A percentile compares a stretch with the other conserved stretches of the same genome.
Evolutionary conservation across 2,888 invertebrate genomes (phyloP).

Genomic region (Eupithecia pulchellata): DNA sequence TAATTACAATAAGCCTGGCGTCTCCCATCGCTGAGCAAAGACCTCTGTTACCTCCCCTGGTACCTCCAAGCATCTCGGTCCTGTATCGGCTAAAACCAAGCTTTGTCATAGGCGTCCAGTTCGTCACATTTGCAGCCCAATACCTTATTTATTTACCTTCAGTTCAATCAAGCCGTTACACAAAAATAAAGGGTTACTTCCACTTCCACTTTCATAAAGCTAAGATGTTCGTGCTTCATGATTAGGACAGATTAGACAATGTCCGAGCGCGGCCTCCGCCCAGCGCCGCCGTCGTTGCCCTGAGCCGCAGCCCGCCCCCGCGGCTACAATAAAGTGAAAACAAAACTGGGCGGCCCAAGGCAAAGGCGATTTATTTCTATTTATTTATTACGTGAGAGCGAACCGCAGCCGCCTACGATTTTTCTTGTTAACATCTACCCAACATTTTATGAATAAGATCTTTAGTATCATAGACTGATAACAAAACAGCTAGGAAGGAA

Average conservation of each 20-base stretch:
- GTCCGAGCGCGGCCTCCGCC: not conserved
- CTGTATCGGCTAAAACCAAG: too few species aligned
- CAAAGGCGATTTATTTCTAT: not conserved
- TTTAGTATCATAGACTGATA: too few species aligned
- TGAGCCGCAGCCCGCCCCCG: not conserved
- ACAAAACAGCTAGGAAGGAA: too few species aligned
- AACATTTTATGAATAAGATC: too few species aligned
- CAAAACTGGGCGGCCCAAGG: constrained; percentile 22
- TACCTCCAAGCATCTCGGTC: too few species aligned
- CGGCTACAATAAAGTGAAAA: constrained; percentile 28
- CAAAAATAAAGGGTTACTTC: not conserved
- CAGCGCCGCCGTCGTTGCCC: not conserved
- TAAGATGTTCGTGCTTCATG: not conserved
- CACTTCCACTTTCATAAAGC: not conserved
- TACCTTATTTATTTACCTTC: not conserved
- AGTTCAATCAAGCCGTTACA: not conserved
- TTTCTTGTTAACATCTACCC: too few species aligned
- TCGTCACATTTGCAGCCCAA: not conserved
- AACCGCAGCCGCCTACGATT: too few species aligned
- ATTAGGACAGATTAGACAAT: not conserved
- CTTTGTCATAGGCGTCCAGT: not conserved
- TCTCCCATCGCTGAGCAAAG: too few species aligned
- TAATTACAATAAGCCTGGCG: too few species aligned
- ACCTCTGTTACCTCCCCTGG: too few species aligned
- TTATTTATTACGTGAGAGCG: too few species aligned